Evolutionary conservation across 2,113 vertebrate genomes (phyloP).

Genomic region (Brachyhypopomus gauderio): DNA sequence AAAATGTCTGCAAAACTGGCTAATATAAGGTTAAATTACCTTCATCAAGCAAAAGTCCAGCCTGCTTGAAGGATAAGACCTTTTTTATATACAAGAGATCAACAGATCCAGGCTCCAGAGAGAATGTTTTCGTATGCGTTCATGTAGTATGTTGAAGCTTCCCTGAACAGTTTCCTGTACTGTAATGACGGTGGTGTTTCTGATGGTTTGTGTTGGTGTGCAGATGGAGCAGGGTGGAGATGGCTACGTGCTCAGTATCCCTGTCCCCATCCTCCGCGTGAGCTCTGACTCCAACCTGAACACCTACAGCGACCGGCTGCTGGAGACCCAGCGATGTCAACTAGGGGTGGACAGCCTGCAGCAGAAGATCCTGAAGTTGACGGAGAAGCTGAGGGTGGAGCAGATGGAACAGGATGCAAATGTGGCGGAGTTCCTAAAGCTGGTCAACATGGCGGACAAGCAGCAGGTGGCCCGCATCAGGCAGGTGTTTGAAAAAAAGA

Average conservation of each 20-base stretch:
- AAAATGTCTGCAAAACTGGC: too few relatives aligned
- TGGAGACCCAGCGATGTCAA: slow-evolving; percentile 85
- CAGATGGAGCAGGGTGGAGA: slow-evolving; percentile 83
- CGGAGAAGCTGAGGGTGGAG: slow-evolving; percentile 95
- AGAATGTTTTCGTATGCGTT: too few relatives aligned
- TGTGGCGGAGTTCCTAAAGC: slow-evolving; percentile 92
- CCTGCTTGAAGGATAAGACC: too few relatives aligned
- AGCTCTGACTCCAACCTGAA: slow-evolving; percentile 78
- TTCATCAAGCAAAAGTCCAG: too few relatives aligned
- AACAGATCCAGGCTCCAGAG: too few relatives aligned
- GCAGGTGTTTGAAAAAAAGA: slow-evolving; percentile 98
- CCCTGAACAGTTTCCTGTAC: too few relatives aligned
- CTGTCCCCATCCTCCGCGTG: slow-evolving; percentile 73
- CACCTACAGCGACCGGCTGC: slow-evolving; percentile 56
- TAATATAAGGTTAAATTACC: too few relatives aligned
- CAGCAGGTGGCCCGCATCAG: slow-evolving; percentile 93
- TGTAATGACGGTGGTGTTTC: slow-evolving; percentile 2
- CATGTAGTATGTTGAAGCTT: too few relatives aligned
- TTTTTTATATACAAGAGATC: too few relatives aligned
- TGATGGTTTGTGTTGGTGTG: background rate
- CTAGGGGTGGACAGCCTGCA: slow-evolving; percentile 89
- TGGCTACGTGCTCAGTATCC: slow-evolving; percentile 68
- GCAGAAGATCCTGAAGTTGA: slow-evolving; percentile 97
- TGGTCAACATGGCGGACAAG: slow-evolving; percentile 93
- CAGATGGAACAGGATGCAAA: slow-evolving; percentile 91